Base-by-base conservation (phyloP, 1,140 invertebrate genomes). In the Nymphalis io region DNA sequence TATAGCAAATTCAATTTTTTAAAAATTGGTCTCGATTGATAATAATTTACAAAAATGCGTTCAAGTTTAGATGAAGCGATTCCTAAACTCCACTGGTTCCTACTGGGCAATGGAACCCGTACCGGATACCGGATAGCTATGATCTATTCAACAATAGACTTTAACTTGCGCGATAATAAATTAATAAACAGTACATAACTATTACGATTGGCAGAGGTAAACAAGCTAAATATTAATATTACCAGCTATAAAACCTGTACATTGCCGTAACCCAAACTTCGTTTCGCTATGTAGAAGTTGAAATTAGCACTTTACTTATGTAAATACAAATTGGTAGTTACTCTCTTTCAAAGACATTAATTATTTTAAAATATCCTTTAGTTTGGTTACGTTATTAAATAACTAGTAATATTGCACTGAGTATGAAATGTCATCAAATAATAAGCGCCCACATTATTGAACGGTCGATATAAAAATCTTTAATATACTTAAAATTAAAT, bases 401-500 rank as follows among this genome's bases (percentile, higher is more conserved):
- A 93, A 93, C 93, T 93, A 93, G 93, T 93, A 92, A 93, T 93
- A 93, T 93, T 93, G 93, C 93, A 93, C 93, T 92, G 92, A 92
- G 91, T 92, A 92, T 92, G 91, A 92, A 92, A 92, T 90, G 89
- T 84, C 88, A 90, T 92, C 86, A 92, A 92, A 92, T 92, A 84
- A 92, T 92, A 92, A 91, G 91, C 88, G 90, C 92, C 89, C 91
- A 89, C 91, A 73, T 78, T 80, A 83, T 78, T 55, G 76, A 84
- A 80, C 76, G 80, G 75, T 79, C 84, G 72, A 82, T 84, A 88
- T 85, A 89, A 88, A 87, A 87, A 89, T 83, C 80, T 86, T 87
- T 82, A 78, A 81, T 80, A 83, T 81, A 75, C 83, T 85, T 88
- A 85, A 89, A 88, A 85, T 87, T 87, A 89, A 87, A 84, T 88